Conservation (phyloP, 2,797 vertebrate species). For the Agapornis canus region DNA sequence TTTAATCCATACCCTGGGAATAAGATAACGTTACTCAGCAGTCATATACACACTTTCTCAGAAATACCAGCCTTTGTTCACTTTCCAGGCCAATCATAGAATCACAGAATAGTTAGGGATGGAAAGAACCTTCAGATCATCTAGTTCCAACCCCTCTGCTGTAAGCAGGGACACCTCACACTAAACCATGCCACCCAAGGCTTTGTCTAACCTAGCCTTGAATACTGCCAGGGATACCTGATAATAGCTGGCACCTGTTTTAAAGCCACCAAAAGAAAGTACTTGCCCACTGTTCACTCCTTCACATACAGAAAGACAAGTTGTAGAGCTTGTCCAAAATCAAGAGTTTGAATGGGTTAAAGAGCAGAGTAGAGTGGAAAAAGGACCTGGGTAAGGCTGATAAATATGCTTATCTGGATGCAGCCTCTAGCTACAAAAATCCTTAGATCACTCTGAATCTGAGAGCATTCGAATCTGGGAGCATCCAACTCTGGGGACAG, state of each 20-base stretch:
- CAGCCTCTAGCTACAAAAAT: not conserved
- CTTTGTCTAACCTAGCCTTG: no score
- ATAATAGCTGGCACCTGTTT: not conserved
- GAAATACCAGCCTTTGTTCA: not conserved
- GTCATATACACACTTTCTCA: not conserved
- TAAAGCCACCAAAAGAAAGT: not conserved
- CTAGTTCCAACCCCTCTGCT: no score
- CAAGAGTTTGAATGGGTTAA: not conserved
- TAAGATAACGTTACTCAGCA: not conserved
- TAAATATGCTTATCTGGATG: not conserved
- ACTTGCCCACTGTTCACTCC: not conserved
- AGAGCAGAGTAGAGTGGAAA: not conserved
- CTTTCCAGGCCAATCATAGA: not conserved
- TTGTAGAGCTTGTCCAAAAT: not conserved
- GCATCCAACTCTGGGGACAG: not conserved
- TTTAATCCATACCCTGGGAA: slow-evolving; percentile 47
- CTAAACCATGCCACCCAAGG: no score
- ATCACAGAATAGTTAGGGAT: no score
- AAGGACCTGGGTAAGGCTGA: not conserved
- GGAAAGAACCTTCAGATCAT: no score
- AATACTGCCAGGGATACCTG: no score
- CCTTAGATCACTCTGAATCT: not conserved
- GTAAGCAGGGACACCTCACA: no score
- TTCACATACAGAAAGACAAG: not conserved
- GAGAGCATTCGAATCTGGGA: not conserved